Percentiles rank a stretch among this genome's conserved stretches.
Conservation (phyloP, 2,888 invertebrate species). For the Carcina quercana region DNA sequence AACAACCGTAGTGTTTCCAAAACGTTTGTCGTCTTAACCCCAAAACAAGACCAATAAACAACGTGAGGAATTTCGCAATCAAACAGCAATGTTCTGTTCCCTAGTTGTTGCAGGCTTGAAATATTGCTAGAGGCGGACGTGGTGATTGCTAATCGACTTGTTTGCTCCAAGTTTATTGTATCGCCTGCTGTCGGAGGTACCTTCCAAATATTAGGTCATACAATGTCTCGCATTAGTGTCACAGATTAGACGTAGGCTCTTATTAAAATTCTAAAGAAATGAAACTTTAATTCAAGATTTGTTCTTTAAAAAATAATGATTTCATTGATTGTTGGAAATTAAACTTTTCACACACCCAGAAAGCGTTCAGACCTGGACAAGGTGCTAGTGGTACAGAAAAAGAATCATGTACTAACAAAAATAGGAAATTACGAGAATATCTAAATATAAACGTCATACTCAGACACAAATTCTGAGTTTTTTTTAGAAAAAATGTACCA, state of each 20-base stretch:
- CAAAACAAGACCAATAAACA: slow-evolving; percentile 18
- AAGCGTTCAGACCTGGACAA: no score
- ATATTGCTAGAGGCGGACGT: slow-evolving; percentile 26
- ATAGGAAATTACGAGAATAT: no score
- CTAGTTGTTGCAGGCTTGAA: slow-evolving; percentile 28
- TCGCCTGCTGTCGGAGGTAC: slow-evolving; percentile 11
- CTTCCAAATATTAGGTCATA: slow-evolving; percentile 40
- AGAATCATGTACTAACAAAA: no score
- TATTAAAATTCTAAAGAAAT: no score
- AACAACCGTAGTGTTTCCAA: slow-evolving; percentile 6
- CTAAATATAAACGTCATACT: no score
- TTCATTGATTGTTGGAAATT: no score
- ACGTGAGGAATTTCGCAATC: slow-evolving; percentile 24
- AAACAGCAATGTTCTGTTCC: slow-evolving; percentile 21
- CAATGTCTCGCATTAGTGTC: slow-evolving; percentile 23
- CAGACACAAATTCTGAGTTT: no score
- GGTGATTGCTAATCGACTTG: slow-evolving; percentile 28
- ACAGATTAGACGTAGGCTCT: neutral
- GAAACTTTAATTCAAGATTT: no score
- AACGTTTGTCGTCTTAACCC: slow-evolving; percentile 12
- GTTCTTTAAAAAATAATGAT: no score
- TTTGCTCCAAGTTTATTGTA: slow-evolving; percentile 11
- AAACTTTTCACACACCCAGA: no score
- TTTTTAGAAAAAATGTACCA: no score
- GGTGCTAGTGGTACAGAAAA: no score